Evolutionary conservation across 2,888 invertebrate species (phyloP).

Genomic region (Acleris laterana): DNA sequence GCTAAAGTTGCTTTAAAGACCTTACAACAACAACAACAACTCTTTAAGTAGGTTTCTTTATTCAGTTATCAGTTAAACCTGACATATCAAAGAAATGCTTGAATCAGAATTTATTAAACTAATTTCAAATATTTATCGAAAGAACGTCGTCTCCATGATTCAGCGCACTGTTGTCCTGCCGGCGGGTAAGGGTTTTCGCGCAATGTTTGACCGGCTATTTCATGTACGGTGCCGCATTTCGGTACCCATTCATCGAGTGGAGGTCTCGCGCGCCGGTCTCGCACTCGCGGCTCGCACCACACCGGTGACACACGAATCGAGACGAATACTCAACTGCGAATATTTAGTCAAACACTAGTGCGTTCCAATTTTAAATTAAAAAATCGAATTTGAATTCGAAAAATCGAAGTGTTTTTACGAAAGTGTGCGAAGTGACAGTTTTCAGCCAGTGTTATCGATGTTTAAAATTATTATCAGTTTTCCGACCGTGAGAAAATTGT

Average conservation of each 20-base stretch:
- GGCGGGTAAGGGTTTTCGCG: slow-evolving; percentile 81
- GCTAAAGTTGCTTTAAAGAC: too few species aligned
- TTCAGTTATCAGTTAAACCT: too few species aligned
- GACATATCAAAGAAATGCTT: too few species aligned
- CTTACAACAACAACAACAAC: too few species aligned
- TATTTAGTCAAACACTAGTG: slow-evolving; percentile 54
- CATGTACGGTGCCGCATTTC: slow-evolving; percentile 81
- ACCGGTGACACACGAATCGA: slow-evolving; percentile 64
- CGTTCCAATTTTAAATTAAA: slow-evolving; percentile 47
- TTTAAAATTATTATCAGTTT: slow-evolving; percentile 16
- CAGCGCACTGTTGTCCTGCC: slow-evolving; percentile 68
- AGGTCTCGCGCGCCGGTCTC: slow-evolving; percentile 81
- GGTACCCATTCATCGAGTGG: slow-evolving; percentile 82
- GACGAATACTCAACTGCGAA: slow-evolving; percentile 58
- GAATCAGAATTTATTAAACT: too few species aligned
- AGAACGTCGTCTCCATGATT: slow-evolving; percentile 56
- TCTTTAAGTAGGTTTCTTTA: too few species aligned
- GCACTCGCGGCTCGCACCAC: slow-evolving; percentile 69
- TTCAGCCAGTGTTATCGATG: slow-evolving; percentile 62
- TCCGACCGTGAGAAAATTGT: slow-evolving; percentile 44
- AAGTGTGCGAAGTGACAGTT: slow-evolving; percentile 55
- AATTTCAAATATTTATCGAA: slow-evolving; percentile 7
- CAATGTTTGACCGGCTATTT: slow-evolving; percentile 81
- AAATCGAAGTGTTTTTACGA: slow-evolving; percentile 8
- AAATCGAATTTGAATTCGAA: neutral